Evolutionary conservation across 1,140 invertebrate species (phyloP).

Genomic region (Drepana arcuata): DNA sequence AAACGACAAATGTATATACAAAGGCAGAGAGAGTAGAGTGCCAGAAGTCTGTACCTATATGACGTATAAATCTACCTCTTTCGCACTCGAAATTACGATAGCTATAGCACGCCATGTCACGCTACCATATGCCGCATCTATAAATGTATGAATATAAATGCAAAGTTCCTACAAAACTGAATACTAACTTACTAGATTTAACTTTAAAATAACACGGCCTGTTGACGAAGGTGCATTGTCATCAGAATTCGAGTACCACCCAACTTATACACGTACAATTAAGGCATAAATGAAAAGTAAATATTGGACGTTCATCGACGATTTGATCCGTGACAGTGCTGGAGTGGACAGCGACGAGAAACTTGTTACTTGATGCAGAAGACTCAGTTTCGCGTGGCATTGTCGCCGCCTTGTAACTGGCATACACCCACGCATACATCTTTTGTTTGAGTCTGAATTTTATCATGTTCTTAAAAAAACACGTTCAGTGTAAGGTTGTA

Average conservation of each 20-base stretch:
- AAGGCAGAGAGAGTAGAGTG: no score
- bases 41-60: not conserved
- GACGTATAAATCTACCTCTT: conserved; percentile 4
- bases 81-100: not conserved
- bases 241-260: conserved; percentile 40
- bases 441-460: conserved; percentile 25
- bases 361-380: conserved; percentile 10
- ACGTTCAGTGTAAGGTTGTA: not conserved
- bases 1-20: no score
- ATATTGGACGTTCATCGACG: conserved; percentile 58
- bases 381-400: conserved; percentile 14
- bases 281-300: conserved; percentile 66
- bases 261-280: conserved; percentile 47
- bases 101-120: conserved; percentile 1
- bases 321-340: conserved; percentile 58
- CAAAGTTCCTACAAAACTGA: no score
- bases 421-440: conserved; percentile 27
- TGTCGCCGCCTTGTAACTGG: conserved; percentile 36
- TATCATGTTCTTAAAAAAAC: conserved; percentile 2
- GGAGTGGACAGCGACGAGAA: conserved; percentile 16
- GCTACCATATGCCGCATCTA: no score
- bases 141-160: no score
- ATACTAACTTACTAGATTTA: conserved; percentile 22
- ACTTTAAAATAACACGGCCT: conserved; percentile 44
- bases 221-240: conserved; percentile 48